Conservation (phyloP, 2,888 invertebrate genomes). For the Trichogramma dendrolimi region DNA sequence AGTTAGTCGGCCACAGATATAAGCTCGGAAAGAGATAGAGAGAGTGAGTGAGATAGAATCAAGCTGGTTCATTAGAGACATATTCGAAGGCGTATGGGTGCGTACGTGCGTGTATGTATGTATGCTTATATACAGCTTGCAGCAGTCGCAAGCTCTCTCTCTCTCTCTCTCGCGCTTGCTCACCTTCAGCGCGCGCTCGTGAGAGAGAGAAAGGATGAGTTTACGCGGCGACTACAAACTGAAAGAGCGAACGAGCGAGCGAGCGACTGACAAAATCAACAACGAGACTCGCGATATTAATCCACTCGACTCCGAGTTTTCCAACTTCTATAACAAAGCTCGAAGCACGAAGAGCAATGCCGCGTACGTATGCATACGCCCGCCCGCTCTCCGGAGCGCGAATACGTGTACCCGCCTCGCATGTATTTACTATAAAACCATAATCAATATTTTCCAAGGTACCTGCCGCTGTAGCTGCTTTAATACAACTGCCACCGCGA, state of each 20-base stretch:
- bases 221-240: constrained; percentile 29
- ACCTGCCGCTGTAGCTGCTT: constrained; percentile 24
- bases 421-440: constrained; percentile 48
- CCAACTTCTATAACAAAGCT: constrained; percentile 52
- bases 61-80: constrained; percentile 53
- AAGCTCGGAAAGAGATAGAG: constrained; percentile 40
- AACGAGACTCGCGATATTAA: constrained; percentile 53
- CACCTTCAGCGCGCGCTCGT: too few species aligned
- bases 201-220: constrained; percentile 31
- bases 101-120: too few species aligned
- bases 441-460: constrained; percentile 49
- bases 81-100: constrained; percentile 38
- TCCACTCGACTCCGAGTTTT: constrained; percentile 52
- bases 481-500: constrained; percentile 29
- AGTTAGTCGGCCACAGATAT: constrained; percentile 48
- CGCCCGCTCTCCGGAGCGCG: constrained; percentile 21
- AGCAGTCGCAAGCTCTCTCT: neutral
- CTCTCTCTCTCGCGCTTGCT: too few species aligned
- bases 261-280: constrained; percentile 53
- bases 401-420: too few species aligned
- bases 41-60: constrained; percentile 16
- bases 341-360: constrained; percentile 28
- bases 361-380: constrained; percentile 27
- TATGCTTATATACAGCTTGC: too few species aligned
- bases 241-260: constrained; percentile 30